Base-by-base conservation (phyloP, 2,113 vertebrate species). In the Oryzias curvinotus region DNA sequence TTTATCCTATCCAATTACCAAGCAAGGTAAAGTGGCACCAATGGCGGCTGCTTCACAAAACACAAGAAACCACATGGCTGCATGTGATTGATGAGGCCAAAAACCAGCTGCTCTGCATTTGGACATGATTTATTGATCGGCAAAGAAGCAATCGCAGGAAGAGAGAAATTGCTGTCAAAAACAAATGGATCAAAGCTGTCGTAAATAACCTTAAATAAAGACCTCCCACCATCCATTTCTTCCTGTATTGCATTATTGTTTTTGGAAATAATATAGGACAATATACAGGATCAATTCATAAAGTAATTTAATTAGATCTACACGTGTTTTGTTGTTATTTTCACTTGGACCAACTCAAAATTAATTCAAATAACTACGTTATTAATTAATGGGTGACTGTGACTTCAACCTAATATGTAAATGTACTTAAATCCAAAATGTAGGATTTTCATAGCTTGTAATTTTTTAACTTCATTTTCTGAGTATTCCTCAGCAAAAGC, bases 101-200 rank as follows among this genome's bases (percentile, higher is more conserved):
- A 15, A 44, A 12, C 14, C 46, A 12, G 10, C 16, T 17, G 14
- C 42, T n/a, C 13, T 51, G 8, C 23, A 42, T 48, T 12, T 46
- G 5, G 8, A 47, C 4, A 3, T 52, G 51, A 75, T 71, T 61
- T 60, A 64, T 60, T 49, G 62, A 16, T 43, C 15, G 47, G 13
- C 21, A 14, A 23, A 46, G 25, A 36, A 59, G 36, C 46, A 61
- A 55, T 65, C 21, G 55, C 26, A 48, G 28, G 10, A 23, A 28
- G 30, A 61, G 44, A 43, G 21, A 54, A 53, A 52, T 52, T 36
- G 17, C 15, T 14, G 30, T 54, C 7, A 54, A 36, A 57, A 52
- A 26, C 28, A 19, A 47, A n/a, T 3, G 0, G 36, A 57, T 41
- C 28, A 44, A 26, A 55, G 41, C 21, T 1, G 3, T 23, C 42